Conservation (phyloP, 2,888 invertebrate species). For the Ectemnius lituratus region DNA sequence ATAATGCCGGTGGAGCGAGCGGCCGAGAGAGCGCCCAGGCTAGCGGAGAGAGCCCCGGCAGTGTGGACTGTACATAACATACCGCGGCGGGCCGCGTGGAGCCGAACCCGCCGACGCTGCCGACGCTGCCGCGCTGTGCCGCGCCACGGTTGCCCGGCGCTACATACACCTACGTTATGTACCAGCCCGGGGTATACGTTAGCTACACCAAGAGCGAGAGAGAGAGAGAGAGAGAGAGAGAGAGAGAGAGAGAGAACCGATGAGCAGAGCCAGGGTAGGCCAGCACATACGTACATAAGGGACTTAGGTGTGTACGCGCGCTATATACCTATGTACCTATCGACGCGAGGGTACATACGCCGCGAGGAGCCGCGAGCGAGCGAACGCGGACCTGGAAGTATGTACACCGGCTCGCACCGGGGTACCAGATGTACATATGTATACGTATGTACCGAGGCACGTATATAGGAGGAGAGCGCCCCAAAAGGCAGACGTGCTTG, state of each 20-base stretch:
- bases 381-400: conserved; percentile 25
- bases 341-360: conserved; percentile 33
- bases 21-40: neutral
- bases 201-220: conserved; percentile 24
- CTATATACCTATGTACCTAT: conserved; percentile 34
- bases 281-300: conserved; percentile 5
- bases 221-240: no score
- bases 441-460: conserved; percentile 7
- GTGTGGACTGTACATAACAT: conserved; percentile 35
- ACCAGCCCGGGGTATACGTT: conserved; percentile 35
- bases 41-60: neutral
- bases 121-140: conserved; percentile 12
- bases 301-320: conserved; percentile 32
- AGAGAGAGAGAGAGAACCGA: no score
- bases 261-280: conserved; percentile 12
- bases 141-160: conserved; percentile 48
- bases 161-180: conserved; percentile 35
- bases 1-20: conserved; percentile 45
- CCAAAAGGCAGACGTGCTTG: conserved; percentile 76
- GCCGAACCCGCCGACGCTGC: neutral
- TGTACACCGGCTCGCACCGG: conserved; percentile 6
- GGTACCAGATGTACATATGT: conserved; percentile 9
- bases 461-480: conserved; percentile 57
- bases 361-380: conserved; percentile 16
- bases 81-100: conserved; percentile 24